Percentiles rank a stretch among this genome's conserved stretches.
Conservation (phyloP, 1,140 invertebrate species). For the Marisa cornuarietis region DNA sequence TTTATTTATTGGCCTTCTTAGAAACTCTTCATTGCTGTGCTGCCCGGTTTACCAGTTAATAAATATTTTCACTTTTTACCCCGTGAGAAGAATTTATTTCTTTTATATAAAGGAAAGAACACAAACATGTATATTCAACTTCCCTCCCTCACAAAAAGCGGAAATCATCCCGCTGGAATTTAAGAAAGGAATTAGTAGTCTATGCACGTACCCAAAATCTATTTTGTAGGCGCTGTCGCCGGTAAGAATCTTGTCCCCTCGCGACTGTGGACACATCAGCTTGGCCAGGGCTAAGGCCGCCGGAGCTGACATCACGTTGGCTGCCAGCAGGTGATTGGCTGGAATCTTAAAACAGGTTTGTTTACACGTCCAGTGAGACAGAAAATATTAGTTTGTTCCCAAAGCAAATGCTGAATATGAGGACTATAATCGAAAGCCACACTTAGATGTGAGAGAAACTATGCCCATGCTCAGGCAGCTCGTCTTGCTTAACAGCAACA, state of each 20-base stretch:
- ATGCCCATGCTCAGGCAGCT: too few species aligned
- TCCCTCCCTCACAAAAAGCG: background rate
- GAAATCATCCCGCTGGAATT: background rate
- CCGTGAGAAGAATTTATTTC: too few species aligned
- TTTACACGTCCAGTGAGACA: too few species aligned
- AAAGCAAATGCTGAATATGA: too few species aligned
- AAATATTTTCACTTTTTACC: background rate
- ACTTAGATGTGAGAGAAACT: too few species aligned
- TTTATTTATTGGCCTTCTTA: background rate
- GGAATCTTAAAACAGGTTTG: conserved; percentile 50
- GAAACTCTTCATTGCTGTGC: background rate
- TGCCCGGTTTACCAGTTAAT: background rate
- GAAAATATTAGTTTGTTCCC: too few species aligned
- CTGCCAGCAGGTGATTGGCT: conserved; percentile 75
- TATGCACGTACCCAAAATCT: background rate
- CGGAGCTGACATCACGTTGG: conserved; percentile 85
- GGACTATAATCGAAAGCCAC: too few species aligned
- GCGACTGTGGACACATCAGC: conserved; percentile 84
- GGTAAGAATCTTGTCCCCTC: background rate
- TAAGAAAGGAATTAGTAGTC: background rate
- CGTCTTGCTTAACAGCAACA: too few species aligned
- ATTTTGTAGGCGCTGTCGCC: background rate
- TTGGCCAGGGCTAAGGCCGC: conserved; percentile 88
- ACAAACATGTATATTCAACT: too few species aligned
- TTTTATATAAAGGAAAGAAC: too few species aligned